Base-by-base conservation (phyloP, 2,888 invertebrate genomes). In the Sisyra nigra region DNA sequence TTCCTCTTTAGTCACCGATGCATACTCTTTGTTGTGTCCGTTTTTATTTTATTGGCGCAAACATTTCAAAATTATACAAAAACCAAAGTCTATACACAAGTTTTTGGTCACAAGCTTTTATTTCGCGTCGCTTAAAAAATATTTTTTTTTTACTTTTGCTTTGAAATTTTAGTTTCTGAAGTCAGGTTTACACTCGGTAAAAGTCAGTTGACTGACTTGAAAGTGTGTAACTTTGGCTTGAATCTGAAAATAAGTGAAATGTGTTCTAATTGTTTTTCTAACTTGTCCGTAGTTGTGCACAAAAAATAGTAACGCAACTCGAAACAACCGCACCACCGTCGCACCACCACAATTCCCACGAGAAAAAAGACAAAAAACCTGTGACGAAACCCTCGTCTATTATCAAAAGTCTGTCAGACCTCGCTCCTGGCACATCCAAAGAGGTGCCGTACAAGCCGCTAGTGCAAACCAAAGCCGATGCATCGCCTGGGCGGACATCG, bases 271-370 rank as follows among this genome's bases (percentile, higher is more conserved):
- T 24, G n/a, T 34, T 6, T 34, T 8, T 35, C 17, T 2, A 13
- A 15, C 17, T 15, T 35, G 35, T 35, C 58, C 56, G 37, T 66
- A 81, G 80, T 60, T 81, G 81, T 59, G 80, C 80, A 53, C 81
- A 81, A 60, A 82, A 82, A 66, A 81, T 82, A 52, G 77, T 82
- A 45, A 82, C 81, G 8, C 82, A 82, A 55, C 61, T 82, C 58
- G 81, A 82, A 66, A 72, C 73, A 18, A 24, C 24, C 7, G 73
- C 76, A 41, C 78, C 80, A 24, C 68, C 72, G 54, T 66, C 75
- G 50, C 65, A 59, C 24, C 65, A 59, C 24, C 24, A 24, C 24
- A 24, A 24, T 24, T 24, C 24, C 14, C 11, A n/a, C 8, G 14
- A 13, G 11, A 37, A 37, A 37, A 37, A 37, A 19, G 37, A 37